phyloP scores from a whole-genome alignment of 2,113 vertebrate genomes.

The Catharus minimus region DNA sequence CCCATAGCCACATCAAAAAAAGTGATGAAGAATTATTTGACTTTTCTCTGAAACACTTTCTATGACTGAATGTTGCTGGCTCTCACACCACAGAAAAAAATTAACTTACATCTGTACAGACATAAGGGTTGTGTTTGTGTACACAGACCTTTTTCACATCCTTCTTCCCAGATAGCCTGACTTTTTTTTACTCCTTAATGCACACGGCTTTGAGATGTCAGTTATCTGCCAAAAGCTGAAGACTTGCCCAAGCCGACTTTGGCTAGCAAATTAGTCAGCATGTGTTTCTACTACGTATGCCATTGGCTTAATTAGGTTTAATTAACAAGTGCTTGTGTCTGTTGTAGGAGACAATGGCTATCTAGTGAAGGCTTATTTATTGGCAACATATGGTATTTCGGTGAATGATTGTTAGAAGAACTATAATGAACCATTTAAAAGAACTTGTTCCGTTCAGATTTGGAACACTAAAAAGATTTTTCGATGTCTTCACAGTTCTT shows the following conservation, averaged over 20 bases:
- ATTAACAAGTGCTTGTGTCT: constrained; percentile 30
- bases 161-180: neutral
- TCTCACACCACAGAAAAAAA: neutral
- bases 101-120: neutral
- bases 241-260: neutral
- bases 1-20: neutral
- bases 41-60: neutral
- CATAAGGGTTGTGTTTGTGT: neutral
- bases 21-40: neutral
- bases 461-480: neutral
- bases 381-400: neutral
- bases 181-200: neutral
- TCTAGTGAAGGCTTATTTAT: constrained; percentile 27
- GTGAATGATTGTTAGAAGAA: constrained; percentile 11
- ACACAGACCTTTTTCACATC: neutral
- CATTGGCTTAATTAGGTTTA: constrained; percentile 32
- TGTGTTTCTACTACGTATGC: constrained; percentile 5
- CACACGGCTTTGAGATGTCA: neutral
- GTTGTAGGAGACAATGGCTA: neutral
- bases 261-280: constrained; percentile 10
- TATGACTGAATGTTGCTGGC: neutral
- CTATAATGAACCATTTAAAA: neutral
- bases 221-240: neutral
- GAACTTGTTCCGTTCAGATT: neutral
- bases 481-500: neutral